Percentiles rank a stretch among this genome's conserved stretches.
These are phyloP conservation scores for Cochlearius cochlearius DNA, from an alignment of 2,113 vertebrate genomes.

Conservation along the genomic window DNA sequence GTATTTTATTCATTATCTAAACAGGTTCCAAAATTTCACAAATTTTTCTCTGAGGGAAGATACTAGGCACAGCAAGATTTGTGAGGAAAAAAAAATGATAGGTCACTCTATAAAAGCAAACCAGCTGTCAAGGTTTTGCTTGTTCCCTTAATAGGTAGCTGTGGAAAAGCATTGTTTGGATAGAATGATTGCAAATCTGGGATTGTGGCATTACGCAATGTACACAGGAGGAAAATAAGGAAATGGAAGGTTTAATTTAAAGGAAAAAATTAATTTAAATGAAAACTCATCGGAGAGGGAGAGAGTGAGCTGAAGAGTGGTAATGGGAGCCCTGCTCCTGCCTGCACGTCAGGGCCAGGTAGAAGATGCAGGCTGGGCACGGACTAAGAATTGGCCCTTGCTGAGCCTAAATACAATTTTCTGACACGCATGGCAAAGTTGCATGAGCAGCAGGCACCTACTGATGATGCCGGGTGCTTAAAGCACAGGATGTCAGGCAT, in stretches of 20 bases:
- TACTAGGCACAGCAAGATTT: not conserved
- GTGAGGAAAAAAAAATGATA: not conserved
- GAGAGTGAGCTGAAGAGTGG: not conserved
- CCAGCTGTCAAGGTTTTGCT: conserved; percentile 39
- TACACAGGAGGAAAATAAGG: not conserved
- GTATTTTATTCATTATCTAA: not conserved
- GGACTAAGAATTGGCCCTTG: not conserved
- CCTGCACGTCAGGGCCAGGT: not conserved
- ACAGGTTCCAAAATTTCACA: not conserved
- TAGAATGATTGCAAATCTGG: conserved; percentile 2
- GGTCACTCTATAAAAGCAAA: conserved; percentile 17
- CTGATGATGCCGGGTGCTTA: not conserved
- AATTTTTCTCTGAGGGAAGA: not conserved
- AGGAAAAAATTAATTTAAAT: not conserved
- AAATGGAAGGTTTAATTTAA: not conserved
- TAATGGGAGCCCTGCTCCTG: not conserved
- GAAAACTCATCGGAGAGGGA: not conserved
- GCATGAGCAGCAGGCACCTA: not conserved
- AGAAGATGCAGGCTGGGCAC: not conserved
- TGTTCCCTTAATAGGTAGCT: conserved; percentile 29
- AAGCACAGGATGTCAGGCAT: not conserved
- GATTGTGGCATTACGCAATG: not conserved
- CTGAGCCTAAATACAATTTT: not conserved
- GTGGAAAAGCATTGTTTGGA: conserved; percentile 5
- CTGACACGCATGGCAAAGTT: not conserved